These are phyloP conservation scores for Dryadula phaetusa DNA, from an alignment of 2,888 invertebrate species.

Conservation along the genomic window DNA sequence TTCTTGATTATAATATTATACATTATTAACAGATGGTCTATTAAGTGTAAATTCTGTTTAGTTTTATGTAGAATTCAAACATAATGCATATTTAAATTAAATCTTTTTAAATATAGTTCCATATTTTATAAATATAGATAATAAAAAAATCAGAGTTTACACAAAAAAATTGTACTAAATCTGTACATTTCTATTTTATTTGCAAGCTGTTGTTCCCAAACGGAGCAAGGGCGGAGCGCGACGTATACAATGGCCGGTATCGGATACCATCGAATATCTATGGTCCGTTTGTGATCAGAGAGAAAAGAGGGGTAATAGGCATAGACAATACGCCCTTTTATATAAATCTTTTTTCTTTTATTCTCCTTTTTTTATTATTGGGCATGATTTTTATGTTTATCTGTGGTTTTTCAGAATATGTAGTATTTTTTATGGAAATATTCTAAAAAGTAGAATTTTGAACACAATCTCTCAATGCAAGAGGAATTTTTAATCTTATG, in stretches of 20 bases:
- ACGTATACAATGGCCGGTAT: conserved; percentile 75
- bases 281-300: conserved; percentile 70
- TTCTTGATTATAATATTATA: not conserved
- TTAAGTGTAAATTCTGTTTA: conserved; percentile 38
- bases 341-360: conserved; percentile 25
- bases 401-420: conserved; percentile 1
- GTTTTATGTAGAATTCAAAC: not conserved
- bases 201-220: conserved; percentile 75
- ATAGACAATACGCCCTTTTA: conserved; percentile 33
- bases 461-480: conserved; percentile 17
- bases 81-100: not conserved
- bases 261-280: conserved; percentile 66
- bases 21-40: conserved; percentile 34
- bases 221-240: conserved; percentile 65
- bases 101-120: not conserved
- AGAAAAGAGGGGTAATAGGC: conserved; percentile 62
- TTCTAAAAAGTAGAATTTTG: conserved; percentile 1
- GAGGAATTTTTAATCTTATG: conserved; percentile 1
- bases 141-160: conserved; percentile 33
- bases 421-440: not conserved
- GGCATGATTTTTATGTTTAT: conserved; percentile 36
- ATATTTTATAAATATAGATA: not conserved
- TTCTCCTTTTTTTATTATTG: conserved; percentile 26
- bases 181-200: conserved; percentile 61
- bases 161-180: conserved; percentile 34